Evolutionary conservation across 1,140 invertebrate genomes (phyloP).

Genomic region (Arion vulgaris): DNA sequence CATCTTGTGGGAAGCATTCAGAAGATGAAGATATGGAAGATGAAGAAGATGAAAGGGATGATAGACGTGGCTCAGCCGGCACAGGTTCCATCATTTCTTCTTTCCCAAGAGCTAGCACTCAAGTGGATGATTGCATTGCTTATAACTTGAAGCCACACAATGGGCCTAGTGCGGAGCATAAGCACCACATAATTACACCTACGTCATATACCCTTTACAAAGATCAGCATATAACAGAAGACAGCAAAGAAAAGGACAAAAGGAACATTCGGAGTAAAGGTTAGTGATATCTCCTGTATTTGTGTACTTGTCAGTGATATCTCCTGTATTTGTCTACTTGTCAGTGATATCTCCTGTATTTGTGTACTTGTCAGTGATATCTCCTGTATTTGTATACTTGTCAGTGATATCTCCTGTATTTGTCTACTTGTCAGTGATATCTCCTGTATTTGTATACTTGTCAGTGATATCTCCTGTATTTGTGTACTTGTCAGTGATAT

Average conservation of each 20-base stretch:
- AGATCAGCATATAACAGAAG: not conserved
- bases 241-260: not conserved
- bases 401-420: no score
- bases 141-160: slow-evolving; percentile 1
- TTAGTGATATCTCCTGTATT: no score
- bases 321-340: no score
- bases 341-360: no score
- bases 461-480: no score
- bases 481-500: no score
- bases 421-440: no score
- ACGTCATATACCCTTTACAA: not conserved
- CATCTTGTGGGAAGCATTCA: not conserved
- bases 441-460: no score
- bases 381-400: no score
- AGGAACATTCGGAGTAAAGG: not conserved
- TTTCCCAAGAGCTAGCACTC: not conserved
- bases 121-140: not conserved
- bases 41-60: not conserved
- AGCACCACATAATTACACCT: not conserved
- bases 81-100: not conserved
- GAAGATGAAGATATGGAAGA: slow-evolving; percentile 13
- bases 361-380: no score
- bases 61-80: not conserved
- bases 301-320: no score
- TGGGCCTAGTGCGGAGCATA: not conserved